These are phyloP conservation scores for Porites evermanni DNA, from an alignment of 92 coral and sea anemone genomes.

Conservation along the genomic window DNA sequence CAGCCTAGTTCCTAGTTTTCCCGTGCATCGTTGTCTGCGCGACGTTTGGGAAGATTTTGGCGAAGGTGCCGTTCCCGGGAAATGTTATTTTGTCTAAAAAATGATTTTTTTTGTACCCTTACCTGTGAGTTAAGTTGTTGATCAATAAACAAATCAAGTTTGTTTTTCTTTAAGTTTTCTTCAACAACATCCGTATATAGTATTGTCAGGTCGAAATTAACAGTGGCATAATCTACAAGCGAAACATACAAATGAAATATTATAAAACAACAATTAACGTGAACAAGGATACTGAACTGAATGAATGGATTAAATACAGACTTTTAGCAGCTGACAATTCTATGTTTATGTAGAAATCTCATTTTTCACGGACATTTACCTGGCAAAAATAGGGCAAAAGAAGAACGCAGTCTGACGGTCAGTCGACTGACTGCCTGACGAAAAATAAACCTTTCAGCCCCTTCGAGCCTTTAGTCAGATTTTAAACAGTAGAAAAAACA, in stretches of 20 bases:
- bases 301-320: no score
- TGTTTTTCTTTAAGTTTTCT: neutral
- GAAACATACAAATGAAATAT: neutral
- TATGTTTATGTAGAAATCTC: no score
- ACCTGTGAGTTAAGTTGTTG: neutral
- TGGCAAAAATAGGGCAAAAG: no score
- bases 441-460: neutral
- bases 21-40: no score
- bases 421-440: neutral
- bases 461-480: neutral
- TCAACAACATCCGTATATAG: neutral
- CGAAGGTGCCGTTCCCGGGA: no score
- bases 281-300: neutral
- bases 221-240: slow-evolving; percentile 4
- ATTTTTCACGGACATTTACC: no score
- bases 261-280: neutral
- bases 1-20: no score
- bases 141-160: neutral
- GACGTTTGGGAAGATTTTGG: no score
- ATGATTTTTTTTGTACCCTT: neutral
- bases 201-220: neutral
- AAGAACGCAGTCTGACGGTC: no score
- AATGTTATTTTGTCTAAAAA: neutral
- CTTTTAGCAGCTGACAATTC: no score
- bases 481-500: no score